These are phyloP conservation scores for Geophilus truncorum DNA, from an alignment of 2,888 invertebrate genomes.

Conservation along the genomic window DNA sequence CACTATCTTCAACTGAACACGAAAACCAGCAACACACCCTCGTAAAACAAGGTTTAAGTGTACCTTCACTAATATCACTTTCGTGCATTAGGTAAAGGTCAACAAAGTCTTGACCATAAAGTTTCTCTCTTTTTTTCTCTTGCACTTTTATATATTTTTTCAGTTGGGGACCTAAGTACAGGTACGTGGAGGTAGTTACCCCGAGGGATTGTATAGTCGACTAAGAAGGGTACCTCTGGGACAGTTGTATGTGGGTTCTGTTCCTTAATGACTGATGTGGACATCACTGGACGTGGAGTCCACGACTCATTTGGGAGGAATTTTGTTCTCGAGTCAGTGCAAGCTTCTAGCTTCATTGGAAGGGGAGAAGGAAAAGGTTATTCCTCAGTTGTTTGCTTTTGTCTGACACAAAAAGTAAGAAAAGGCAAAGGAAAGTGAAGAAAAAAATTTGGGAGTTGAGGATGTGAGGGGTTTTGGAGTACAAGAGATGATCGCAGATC, in stretches of 20 bases:
- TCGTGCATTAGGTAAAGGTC: neutral
- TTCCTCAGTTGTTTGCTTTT: neutral
- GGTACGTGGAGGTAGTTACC: neutral
- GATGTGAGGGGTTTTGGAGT: neutral
- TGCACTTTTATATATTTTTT: too few relatives aligned
- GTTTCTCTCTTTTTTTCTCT: neutral
- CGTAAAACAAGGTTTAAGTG: too few relatives aligned
- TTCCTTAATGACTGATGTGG: conserved; percentile 16
- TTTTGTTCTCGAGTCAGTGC: neutral
- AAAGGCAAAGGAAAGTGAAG: neutral
- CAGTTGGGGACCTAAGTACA: neutral
- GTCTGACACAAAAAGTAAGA: neutral
- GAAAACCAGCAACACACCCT: too few relatives aligned
- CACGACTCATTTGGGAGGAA: conserved; percentile 6
- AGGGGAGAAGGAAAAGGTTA: neutral
- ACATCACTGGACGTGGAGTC: neutral
- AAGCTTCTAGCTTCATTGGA: neutral
- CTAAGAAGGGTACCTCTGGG: neutral
- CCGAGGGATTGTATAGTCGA: neutral
- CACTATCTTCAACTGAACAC: too few relatives aligned
- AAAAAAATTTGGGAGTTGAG: neutral
- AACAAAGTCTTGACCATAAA: neutral
- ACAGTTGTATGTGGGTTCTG: neutral
- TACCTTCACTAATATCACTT: too few relatives aligned
- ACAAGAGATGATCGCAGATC: neutral